Evolutionary conservation across 2,113 vertebrate genomes (phyloP).

Genomic region (Climacteris rufus): DNA sequence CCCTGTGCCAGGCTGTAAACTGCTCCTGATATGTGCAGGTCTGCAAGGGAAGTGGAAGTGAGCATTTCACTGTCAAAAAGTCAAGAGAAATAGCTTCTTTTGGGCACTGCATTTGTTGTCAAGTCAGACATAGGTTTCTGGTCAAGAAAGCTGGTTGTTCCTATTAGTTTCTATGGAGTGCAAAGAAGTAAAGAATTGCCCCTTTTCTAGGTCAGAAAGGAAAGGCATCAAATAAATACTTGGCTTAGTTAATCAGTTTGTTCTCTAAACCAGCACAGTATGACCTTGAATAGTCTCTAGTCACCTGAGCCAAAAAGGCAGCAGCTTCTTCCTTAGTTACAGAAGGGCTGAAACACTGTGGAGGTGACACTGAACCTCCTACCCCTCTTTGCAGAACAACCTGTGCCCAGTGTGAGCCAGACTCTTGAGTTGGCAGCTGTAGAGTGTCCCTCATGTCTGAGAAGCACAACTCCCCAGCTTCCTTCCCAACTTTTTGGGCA

Average conservation of each 20-base stretch:
- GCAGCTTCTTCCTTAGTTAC: neutral
- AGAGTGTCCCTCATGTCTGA: neutral
- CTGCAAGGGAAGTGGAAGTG: neutral
- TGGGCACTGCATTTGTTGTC: neutral
- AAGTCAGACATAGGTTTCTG: neutral
- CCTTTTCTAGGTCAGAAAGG: neutral
- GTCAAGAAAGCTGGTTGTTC: neutral
- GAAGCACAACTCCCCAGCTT: neutral
- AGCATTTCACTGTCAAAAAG: neutral
- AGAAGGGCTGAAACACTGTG: neutral
- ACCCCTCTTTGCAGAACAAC: fast-evolving
- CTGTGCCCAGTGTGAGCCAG: neutral
- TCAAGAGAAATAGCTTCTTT: neutral
- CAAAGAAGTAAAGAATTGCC: neutral
- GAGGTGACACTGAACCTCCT: fast-evolving
- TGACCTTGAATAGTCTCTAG: neutral
- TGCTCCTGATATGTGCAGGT: fast-evolving
- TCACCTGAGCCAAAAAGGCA: neutral
- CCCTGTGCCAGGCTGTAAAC: neutral
- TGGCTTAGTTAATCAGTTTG: neutral
- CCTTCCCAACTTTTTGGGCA: fast-evolving
- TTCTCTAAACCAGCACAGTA: neutral
- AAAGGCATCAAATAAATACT: neutral
- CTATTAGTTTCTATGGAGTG: neutral
- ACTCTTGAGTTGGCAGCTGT: neutral